A percentile compares a stretch with the other conserved stretches of the same genome.
Conservation (phyloP, 2,113 vertebrate genomes). For the Eolophus roseicapilla region DNA sequence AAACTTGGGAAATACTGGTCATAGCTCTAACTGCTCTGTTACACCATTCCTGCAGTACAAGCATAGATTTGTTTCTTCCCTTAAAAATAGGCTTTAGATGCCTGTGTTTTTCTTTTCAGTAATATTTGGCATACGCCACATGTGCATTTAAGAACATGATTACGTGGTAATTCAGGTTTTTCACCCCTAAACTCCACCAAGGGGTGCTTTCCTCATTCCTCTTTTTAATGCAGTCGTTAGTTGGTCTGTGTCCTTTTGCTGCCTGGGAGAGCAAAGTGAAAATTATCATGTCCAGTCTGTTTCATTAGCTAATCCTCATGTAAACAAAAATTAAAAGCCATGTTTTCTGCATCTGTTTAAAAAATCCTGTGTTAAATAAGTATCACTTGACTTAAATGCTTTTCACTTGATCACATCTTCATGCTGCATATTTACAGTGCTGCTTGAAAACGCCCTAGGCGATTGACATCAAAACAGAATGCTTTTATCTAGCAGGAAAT, state of each 20-base stretch:
- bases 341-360: neutral
- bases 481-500: slow-evolving; percentile 18
- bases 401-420: neutral
- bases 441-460: neutral
- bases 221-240: neutral
- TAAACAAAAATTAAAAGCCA: no score
- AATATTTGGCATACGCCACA: neutral
- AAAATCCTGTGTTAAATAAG: neutral
- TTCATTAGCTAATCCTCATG: neutral
- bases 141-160: neutral
- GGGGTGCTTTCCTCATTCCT: neutral
- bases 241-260: neutral
- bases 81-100: neutral
- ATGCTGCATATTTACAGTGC: neutral
- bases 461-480: neutral
- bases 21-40: neutral
- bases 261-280: neutral
- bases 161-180: neutral
- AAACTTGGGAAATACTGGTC: neutral
- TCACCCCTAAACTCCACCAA: neutral
- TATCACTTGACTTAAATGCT: neutral
- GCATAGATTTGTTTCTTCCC: neutral
- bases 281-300: neutral
- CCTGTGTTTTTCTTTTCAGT: neutral
- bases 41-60: neutral